These are phyloP conservation scores for Trachymyrmex septentrionalis DNA, from an alignment of 1,140 invertebrate species.

Conservation along the genomic window DNA sequence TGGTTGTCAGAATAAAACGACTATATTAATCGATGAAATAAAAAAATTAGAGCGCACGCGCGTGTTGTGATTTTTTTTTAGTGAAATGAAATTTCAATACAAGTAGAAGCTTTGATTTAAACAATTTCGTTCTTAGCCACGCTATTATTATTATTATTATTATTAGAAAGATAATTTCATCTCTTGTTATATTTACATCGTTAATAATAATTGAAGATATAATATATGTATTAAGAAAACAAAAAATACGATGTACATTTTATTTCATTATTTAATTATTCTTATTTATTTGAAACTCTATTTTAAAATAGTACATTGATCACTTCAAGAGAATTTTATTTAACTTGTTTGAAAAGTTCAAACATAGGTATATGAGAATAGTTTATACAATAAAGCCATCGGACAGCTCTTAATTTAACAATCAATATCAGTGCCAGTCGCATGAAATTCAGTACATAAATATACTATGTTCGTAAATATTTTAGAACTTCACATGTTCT, in stretches of 20 bases:
- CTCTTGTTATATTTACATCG: not conserved
- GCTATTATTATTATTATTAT: not conserved
- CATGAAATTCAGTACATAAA: not conserved
- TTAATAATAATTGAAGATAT: conserved; percentile 1
- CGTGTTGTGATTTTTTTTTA: not conserved
- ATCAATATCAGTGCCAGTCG: not conserved
- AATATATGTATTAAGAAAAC: not conserved
- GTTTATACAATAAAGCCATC: not conserved
- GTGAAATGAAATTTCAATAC: not conserved
- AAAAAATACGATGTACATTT: not conserved
- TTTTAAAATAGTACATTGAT: not conserved
- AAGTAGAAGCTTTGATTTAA: not conserved
- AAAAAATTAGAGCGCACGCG: not conserved
- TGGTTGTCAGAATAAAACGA: conserved; percentile 15
- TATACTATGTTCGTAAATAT: not conserved
- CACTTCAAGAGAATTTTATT: not conserved
- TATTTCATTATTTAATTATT: not conserved
- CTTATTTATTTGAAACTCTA: not conserved
- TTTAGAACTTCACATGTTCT: too few species aligned
- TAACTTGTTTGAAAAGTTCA: conserved; percentile 5
- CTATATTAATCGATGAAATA: conserved; percentile 26
- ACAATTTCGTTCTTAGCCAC: not conserved
- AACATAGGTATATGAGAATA: not conserved
- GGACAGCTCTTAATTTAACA: not conserved
- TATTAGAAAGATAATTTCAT: not conserved